Percentiles rank a stretch among this genome's conserved stretches.
phyloP scores from a whole-genome alignment of 1,140 invertebrate species.

The Bombyx mandarina region DNA sequence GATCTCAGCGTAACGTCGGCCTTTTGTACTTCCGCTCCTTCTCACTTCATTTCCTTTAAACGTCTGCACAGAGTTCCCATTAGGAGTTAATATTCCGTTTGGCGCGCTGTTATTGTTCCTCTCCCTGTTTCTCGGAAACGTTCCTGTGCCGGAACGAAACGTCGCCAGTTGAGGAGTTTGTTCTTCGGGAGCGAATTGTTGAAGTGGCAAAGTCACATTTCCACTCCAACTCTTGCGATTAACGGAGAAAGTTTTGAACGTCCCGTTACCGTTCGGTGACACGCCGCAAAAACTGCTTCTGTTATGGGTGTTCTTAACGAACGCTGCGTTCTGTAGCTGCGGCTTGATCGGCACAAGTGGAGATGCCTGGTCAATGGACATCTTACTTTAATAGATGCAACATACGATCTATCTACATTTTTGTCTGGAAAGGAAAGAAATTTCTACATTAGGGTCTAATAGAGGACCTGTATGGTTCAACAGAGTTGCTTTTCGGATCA shows the following conservation, averaged over 20 bases:
- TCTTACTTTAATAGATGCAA: constrained; percentile 54
- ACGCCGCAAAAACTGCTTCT: constrained; percentile 68
- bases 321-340: constrained; percentile 65
- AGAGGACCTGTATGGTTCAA: constrained; percentile 31
- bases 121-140: constrained; percentile 61
- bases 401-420: constrained; percentile 59
- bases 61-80: constrained; percentile 64
- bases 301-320: constrained; percentile 68
- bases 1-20: constrained; percentile 69
- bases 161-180: constrained; percentile 57
- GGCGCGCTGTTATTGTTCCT: constrained; percentile 56
- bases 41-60: constrained; percentile 68
- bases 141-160: constrained; percentile 64
- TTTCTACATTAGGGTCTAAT: constrained; percentile 25
- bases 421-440: constrained; percentile 62
- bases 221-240: constrained; percentile 71
- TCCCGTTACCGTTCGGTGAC: constrained; percentile 52
- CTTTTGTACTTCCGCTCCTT: constrained; percentile 63
- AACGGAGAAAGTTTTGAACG: constrained; percentile 63
- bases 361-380: constrained; percentile 69
- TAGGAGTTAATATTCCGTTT: constrained; percentile 68
- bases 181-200: constrained; percentile 53
- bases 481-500: constrained; percentile 34
- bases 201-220: constrained; percentile 65
- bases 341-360: constrained; percentile 69